These are phyloP conservation scores for Microtus pennsylvanicus DNA, from an alignment of 2,113 vertebrate genomes.

Conservation along the genomic window DNA sequence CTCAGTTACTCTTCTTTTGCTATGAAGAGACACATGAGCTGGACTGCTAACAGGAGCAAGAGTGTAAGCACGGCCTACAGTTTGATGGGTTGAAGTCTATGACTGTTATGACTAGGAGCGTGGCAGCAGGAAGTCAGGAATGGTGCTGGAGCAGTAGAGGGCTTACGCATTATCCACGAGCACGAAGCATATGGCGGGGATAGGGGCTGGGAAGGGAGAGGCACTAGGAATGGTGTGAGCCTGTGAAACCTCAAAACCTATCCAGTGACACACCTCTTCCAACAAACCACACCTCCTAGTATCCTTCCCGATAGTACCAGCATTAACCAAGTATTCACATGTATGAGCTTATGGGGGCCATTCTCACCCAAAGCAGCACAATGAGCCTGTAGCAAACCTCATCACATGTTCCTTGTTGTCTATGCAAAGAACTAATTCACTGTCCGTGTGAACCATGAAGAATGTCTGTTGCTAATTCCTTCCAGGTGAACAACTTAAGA, in stretches of 20 bases:
- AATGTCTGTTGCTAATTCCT: slow-evolving; percentile 25
- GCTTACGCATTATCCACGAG: neutral
- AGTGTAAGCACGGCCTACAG: neutral
- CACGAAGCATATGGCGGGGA: too few relatives aligned
- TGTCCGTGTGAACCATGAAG: neutral
- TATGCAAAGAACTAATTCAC: neutral
- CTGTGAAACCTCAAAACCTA: neutral
- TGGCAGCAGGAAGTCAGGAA: neutral
- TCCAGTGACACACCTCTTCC: too few relatives aligned
- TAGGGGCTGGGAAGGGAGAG: neutral
- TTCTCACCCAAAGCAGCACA: neutral
- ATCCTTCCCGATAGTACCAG: neutral
- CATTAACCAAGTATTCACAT: rapidly evolving
- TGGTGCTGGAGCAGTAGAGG: neutral
- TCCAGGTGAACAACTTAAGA: neutral
- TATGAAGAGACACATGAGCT: neutral
- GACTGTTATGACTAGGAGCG: rapidly evolving
- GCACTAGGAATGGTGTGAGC: neutral
- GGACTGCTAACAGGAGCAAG: neutral
- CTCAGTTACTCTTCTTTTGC: neutral
- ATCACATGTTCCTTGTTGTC: neutral
- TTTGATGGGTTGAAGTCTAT: too few relatives aligned
- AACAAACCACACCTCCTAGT: neutral
- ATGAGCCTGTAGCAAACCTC: too few relatives aligned
- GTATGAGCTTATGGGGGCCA: too few relatives aligned